Percentiles rank a stretch among this genome's conserved stretches.
These are phyloP conservation scores for Odontocolon sp. DNA, from an alignment of 2,888 invertebrate genomes.

Conservation along the genomic window DNA sequence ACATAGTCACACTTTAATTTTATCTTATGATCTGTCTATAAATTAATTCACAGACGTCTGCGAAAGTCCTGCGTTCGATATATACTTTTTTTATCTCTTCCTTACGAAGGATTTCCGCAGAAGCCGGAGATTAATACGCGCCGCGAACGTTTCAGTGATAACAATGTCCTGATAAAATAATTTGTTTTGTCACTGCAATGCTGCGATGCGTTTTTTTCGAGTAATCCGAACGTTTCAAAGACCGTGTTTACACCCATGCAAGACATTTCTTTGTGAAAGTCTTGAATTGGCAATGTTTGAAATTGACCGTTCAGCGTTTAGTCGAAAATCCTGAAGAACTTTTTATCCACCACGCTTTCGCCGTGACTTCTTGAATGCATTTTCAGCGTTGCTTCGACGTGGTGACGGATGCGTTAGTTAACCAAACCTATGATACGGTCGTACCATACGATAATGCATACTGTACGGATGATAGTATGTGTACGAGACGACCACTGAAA, in stretches of 20 bases:
- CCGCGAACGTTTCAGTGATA: background rate
- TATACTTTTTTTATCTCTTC: background rate
- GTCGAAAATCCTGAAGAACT: too few relatives aligned
- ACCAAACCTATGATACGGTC: slow-evolving; percentile 46
- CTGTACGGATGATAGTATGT: slow-evolving; percentile 64
- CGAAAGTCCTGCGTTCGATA: background rate
- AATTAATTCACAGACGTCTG: slow-evolving; percentile 30
- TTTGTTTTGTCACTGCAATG: slow-evolving; percentile 1
- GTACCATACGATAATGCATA: slow-evolving; percentile 47
- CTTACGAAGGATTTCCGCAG: background rate
- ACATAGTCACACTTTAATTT: slow-evolving; percentile 30
- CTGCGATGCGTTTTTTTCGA: background rate
- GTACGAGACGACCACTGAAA: slow-evolving; percentile 71
- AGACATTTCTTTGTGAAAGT: too few relatives aligned
- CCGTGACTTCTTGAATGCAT: slow-evolving; percentile 10
- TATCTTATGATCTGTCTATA: slow-evolving; percentile 35
- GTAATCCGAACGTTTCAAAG: background rate
- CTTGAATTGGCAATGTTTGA: too few relatives aligned
- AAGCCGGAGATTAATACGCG: slow-evolving; percentile 13
- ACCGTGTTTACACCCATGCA: background rate
- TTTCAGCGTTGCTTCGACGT: background rate
- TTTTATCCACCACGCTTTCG: background rate
- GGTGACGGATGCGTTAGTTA: slow-evolving; percentile 2
- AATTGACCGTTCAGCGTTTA: too few relatives aligned
- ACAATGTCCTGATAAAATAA: slow-evolving; percentile 19